Conservation (phyloP, 1,140 invertebrate genomes). For the Pseudomyrmex dendroicus region DNA sequence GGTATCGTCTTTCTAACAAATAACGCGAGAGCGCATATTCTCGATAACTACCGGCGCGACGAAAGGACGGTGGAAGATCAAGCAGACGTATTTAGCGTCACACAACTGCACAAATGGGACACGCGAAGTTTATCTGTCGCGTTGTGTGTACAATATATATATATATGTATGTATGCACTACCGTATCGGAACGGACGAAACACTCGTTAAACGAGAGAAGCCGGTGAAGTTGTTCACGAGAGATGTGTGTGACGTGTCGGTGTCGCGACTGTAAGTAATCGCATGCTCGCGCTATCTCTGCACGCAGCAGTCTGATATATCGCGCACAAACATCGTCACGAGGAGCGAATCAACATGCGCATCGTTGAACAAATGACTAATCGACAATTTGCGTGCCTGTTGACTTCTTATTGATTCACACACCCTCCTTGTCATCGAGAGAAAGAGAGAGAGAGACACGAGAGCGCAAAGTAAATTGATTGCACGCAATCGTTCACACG, state of each 20-base stretch:
- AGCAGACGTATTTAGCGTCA: not conserved
- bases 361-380: slow-evolving; percentile 59
- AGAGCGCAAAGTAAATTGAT: too few relatives aligned
- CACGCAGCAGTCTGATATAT: not conserved
- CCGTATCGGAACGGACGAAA: not conserved
- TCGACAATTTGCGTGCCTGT: slow-evolving; percentile 30
- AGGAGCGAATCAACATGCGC: slow-evolving; percentile 24
- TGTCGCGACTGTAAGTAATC: not conserved
- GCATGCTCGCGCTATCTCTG: slow-evolving; percentile 19
- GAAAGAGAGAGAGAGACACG: not conserved
- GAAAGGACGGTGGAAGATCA: not conserved
- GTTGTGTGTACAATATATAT: too few relatives aligned
- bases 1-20: too few relatives aligned
- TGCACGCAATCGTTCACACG: not conserved
- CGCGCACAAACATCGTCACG: not conserved
- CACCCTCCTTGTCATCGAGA: not conserved
- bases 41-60: too few relatives aligned
- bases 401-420: slow-evolving; percentile 21
- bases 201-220: slow-evolving; percentile 1
- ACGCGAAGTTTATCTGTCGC: not conserved
- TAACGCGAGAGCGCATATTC: too few relatives aligned
- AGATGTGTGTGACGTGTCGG: not conserved
- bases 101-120: not conserved
- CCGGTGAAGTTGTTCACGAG: not conserved
- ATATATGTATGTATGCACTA: too few relatives aligned